These are phyloP conservation scores for Meles meles DNA, from an alignment of 2,113 vertebrate genomes.

Conservation along the genomic window DNA sequence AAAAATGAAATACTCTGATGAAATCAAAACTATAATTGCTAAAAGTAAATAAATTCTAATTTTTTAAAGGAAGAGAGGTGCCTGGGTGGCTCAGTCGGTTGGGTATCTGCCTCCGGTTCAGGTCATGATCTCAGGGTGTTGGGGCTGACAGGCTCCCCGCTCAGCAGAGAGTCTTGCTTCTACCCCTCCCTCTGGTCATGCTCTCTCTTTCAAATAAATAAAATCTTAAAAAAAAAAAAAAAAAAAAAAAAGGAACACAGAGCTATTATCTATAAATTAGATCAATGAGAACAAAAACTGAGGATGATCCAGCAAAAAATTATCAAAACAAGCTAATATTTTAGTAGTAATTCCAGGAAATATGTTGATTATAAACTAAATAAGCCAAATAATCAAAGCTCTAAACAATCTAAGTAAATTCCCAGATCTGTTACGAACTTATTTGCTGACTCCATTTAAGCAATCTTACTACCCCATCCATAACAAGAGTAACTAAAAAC, in stretches of 20 bases:
- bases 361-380: neutral
- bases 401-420: neutral
- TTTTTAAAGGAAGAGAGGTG: neutral
- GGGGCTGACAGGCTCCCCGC: neutral
- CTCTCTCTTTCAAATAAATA: neutral
- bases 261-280: neutral
- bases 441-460: neutral
- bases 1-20: neutral
- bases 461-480: neutral
- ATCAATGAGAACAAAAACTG: neutral
- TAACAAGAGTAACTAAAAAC: neutral
- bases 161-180: neutral
- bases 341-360: neutral
- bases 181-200: neutral
- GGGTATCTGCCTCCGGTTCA: neutral
- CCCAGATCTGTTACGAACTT: neutral
- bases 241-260: neutral
- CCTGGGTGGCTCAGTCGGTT: neutral
- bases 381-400: neutral
- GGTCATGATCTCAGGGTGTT: neutral
- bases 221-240: neutral
- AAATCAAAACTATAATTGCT: neutral
- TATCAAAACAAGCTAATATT: neutral
- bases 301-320: neutral
- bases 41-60: neutral